Evolutionary conservation across 2,888 invertebrate genomes (phyloP), one percentile per base, ranked within the genome.

Genomic region (Aricia artaxerxes): DNA sequence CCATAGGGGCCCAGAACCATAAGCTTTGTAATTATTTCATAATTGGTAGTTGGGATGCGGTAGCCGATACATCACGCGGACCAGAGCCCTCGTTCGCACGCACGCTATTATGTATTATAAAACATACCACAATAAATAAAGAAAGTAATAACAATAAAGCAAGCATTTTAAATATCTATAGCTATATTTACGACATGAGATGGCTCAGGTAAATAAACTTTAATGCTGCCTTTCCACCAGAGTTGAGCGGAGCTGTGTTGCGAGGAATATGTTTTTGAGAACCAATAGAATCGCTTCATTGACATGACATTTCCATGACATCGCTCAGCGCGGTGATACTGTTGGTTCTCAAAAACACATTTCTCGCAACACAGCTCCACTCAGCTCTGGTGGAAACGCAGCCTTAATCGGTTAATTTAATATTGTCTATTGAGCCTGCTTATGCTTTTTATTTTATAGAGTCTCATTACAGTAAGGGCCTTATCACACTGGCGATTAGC

Each of bases 21-120:
- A 86, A 87, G 87, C 84, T 88, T 89, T 88, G 88, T 93, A 92
- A 93, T 93, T 93, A 93, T 91, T 88, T 88, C 87, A 89, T 92
- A 92, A 93, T 92, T 90, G 92, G 92, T 91, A 86, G 92, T 91
- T 87, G 80, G 90, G 85, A 81, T 75, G 80, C 85, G 83, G 91
- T 90, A 91, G 91, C 92, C 87, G 88, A 92, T 92, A 91, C 91
- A 91, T 93, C 92, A 92, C 92, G 85, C 44, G 61, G 75, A 57
- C 40, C 61, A 57, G 4, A 76, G 61, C 31, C 61, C 61, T 24
- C 73, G 73, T 73, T 78, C 60, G 72, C 73, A 61, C 73, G 73
- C 73, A 73, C 69, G 35, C 64, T 78, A 35, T 78, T 72, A 78
- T 38, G 49, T 78, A 72, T 78, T 78, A 72, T 57, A 78, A 78